Percentiles rank a stretch among this genome's conserved stretches.
phyloP scores from a whole-genome alignment of 2,797 vertebrate species.

The Melopsittacus undulatus region DNA sequence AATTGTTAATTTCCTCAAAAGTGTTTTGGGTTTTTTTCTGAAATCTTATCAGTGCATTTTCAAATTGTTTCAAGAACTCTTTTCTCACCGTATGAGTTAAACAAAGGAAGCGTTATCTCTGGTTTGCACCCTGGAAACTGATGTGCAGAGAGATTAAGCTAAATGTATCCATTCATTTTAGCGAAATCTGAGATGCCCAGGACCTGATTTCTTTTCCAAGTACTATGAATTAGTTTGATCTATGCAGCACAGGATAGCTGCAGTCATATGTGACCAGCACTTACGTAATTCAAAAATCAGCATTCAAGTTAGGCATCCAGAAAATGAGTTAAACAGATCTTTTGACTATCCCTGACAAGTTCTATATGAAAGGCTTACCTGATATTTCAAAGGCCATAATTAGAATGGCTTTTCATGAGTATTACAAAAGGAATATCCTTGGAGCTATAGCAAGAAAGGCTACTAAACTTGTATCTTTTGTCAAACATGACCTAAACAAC shows the following conservation, averaged over 20 bases:
- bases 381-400: not conserved
- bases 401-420: not conserved
- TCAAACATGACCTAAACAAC: not conserved
- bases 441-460: not conserved
- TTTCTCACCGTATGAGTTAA: not conserved
- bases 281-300: not conserved
- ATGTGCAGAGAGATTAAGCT: not conserved
- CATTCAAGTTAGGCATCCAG: not conserved
- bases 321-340: constrained; percentile 40
- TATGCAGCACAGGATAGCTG: not conserved
- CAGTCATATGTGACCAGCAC: not conserved
- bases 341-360: not conserved
- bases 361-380: not conserved
- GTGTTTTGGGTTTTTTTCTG: accelerated
- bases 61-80: not conserved
- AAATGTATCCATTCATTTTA: constrained; percentile 1
- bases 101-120: constrained; percentile 1
- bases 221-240: not conserved
- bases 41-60: not conserved
- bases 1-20: not conserved
- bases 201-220: constrained; percentile 44
- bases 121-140: not conserved
- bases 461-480: not conserved
- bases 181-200: not conserved
- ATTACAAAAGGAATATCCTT: not conserved